Base-by-base conservation (phyloP, 2,888 invertebrate species). In the Calliphora vomitoria region DNA sequence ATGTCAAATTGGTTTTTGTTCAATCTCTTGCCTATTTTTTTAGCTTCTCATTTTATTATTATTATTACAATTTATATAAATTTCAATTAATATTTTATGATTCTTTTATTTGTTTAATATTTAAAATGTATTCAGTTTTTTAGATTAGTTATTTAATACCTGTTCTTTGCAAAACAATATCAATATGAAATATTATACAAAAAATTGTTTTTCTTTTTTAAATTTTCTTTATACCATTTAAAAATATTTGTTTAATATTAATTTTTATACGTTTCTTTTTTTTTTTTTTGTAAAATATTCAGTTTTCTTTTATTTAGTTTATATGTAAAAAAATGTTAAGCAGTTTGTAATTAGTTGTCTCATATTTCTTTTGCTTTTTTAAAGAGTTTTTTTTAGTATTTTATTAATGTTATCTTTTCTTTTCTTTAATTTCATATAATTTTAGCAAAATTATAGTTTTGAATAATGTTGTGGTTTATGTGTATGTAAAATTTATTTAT, bases 71-170 rank as follows among this genome's bases (percentile, higher is more conserved):
- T 86, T 89, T 87, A 66, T 88, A 88, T 88, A 88, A 88, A 78
- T 88, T 89, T 88, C 86, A 86, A 89, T 89, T 89, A 89, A 86
- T 89, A 85, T 86, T 82, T 88, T 88, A 84, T 88, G 87, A 85
- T 85, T 78, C 86, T 84, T 60, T 13, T 69, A 20, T 76, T 68
- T 41, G n/a, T 41, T 76, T 53, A 44, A 25, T 62, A 44, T 47
- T 74, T 82, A 38, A 75, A 35, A 53, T 74, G 69, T 31, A 66
- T 53, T 75, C 66, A 68, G 50, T 60, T 55, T 8, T 58, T 66
- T 64, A 10, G 2, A 66, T 71, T 38, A 75, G 44, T 81, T 11
- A 55, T 66, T 75, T 71, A 68, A 74, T 79, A 68, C 25, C 35
- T 72, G 58, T 78, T 74, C 44, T 72, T 53, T 50, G 72, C 58